Evolutionary conservation across 2,113 vertebrate genomes (phyloP).

Genomic region (Microcebus tavaratra): DNA sequence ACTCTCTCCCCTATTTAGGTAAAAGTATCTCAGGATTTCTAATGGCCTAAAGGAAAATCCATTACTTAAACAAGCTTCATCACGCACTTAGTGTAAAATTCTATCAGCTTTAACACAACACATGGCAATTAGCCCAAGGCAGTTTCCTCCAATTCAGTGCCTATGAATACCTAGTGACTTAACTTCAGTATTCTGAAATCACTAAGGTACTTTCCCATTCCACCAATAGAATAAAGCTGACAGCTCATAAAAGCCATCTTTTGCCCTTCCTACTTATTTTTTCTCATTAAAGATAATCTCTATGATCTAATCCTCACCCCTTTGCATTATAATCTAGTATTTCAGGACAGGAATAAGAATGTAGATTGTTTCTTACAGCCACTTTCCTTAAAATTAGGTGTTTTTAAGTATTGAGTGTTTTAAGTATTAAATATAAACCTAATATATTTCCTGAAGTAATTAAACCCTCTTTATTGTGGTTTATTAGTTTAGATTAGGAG

Average conservation of each 20-base stretch:
- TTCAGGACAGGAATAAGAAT: not conserved
- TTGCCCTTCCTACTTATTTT: not conserved
- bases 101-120: slow-evolving; percentile 40
- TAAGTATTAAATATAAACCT: not conserved
- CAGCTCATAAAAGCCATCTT: not conserved
- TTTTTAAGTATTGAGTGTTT: not conserved
- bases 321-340: not conserved
- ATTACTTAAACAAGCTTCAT: slow-evolving; percentile 67
- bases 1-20: not conserved
- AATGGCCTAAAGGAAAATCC: slow-evolving; percentile 39
- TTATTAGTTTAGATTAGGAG: not conserved
- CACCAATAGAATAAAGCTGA: not conserved
- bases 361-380: not conserved
- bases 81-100: slow-evolving; percentile 55
- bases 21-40: slow-evolving; percentile 42
- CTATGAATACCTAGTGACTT: not conserved
- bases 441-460: not conserved
- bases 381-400: not conserved
- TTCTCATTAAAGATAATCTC: slow-evolving; percentile 2
- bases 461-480: not conserved
- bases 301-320: not conserved
- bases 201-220: not conserved
- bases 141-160: not conserved
- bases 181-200: not conserved
- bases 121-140: slow-evolving; percentile 47